A percentile compares a stretch with the other conserved stretches of the same genome.
These are phyloP conservation scores for Novumbra hubbsi DNA, from an alignment of 2,797 vertebrate genomes.

Conservation along the genomic window DNA sequence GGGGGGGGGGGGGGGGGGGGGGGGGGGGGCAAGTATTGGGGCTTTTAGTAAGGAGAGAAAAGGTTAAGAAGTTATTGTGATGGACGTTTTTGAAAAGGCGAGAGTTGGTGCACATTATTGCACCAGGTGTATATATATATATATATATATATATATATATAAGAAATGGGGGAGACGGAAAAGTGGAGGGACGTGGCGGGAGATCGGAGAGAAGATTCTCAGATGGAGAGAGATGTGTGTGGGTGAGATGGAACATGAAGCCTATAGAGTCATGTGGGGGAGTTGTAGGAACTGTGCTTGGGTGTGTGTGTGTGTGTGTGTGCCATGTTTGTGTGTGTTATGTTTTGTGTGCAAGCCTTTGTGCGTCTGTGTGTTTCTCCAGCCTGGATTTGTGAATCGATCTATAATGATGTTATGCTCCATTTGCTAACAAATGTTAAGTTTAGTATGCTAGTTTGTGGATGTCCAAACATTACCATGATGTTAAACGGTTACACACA, in stretches of 20 bases:
- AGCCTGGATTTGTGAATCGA: no score
- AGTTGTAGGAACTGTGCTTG: slow-evolving; percentile 4
- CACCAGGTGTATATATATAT: not conserved
- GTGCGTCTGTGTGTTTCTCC: not conserved
- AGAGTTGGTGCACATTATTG: not conserved
- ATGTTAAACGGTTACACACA: no score
- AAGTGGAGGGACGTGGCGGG: slow-evolving; percentile 7
- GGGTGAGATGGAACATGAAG: slow-evolving; percentile 24
- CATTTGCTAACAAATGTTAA: no score
- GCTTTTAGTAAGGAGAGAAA: not conserved
- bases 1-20: not conserved
- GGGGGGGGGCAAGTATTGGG: not conserved
- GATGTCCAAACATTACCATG: no score
- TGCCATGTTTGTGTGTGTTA: not conserved
- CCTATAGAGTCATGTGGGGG: slow-evolving; percentile 7
- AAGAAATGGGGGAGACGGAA: not conserved
- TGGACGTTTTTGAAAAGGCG: not conserved
- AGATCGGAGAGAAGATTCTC: not conserved
- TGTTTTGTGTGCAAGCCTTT: not conserved
- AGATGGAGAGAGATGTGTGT: slow-evolving; percentile 11
- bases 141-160: no score
- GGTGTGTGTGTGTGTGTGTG: not conserved
- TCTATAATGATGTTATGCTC: no score
- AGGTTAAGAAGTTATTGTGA: not conserved
- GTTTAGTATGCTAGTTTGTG: no score